Conservation (phyloP, 2,113 vertebrate species). For the Sphaerodactylus townsendi region DNA sequence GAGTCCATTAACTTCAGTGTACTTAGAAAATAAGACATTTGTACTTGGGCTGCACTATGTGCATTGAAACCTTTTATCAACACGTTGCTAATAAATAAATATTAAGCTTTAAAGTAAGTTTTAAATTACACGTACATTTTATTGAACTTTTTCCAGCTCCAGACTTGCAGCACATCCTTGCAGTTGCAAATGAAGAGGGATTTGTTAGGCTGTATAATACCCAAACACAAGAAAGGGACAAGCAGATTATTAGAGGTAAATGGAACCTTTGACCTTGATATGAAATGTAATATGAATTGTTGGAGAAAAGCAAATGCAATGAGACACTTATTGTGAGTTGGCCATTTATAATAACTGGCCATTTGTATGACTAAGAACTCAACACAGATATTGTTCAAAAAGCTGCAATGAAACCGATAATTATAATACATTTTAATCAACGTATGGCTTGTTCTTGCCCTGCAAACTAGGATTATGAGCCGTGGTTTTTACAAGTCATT, state of each 20-base stretch:
- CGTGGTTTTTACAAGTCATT: too few species aligned
- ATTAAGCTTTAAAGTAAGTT: not conserved
- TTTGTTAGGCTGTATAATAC: conserved; percentile 90
- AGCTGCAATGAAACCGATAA: too few species aligned
- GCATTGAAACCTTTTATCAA: not conserved
- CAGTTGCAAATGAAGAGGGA: conserved; percentile 94
- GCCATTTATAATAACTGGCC: not conserved
- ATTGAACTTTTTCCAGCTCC: conserved; percentile 70
- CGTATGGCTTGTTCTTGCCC: too few species aligned
- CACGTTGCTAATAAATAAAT: not conserved
- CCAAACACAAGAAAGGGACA: conserved; percentile 68
- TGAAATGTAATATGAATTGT: not conserved
- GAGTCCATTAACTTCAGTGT: too few species aligned
- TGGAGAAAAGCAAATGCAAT: not conserved
- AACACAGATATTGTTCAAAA: too few species aligned
- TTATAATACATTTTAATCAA: too few species aligned
- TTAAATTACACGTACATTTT: accelerated
- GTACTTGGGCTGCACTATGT: too few species aligned
- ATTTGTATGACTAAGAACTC: not conserved
- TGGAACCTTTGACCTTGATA: not conserved
- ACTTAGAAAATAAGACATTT: too few species aligned
- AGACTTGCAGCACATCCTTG: conserved; percentile 77
- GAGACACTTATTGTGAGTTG: not conserved
- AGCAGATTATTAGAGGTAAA: conserved; percentile 85
- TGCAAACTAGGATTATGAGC: too few species aligned